Base-by-base conservation (phyloP, 2,113 vertebrate species). In the Mungos mungo region DNA sequence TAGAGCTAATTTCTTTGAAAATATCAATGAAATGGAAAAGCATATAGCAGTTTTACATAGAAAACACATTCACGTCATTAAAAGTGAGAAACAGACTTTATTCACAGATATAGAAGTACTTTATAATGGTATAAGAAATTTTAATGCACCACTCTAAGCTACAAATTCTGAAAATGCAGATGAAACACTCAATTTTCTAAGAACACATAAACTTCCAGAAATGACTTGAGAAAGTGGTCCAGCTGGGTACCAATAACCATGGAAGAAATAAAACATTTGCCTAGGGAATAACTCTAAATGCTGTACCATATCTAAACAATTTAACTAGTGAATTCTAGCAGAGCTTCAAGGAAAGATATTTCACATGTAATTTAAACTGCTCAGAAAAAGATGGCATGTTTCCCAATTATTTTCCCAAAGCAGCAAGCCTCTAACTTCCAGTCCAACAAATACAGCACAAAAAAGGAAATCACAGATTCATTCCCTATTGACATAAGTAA, bases 401-500 rank as follows among this genome's bases (percentile, higher is more conserved):
- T 89, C 79, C 88, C 90, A 93, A 65, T 57, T 90, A 66, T 93
- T 84, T 72, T 47, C 85, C 66, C 79, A 92, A 94, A 50, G 79
- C 71, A 85, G 63, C 63, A 95, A 72, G 47, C 65, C 23, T 87
- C 88, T 41, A 92, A 88, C 86, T 76, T 16, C 89, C 72, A 88
- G 47, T 21, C 77, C 74, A 97, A 85, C 45, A 89, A 89, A 79
- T 12, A 54, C 38, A 89, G 63, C 52, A 65, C 79, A 89, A 38
- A 92, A 77, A 95, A 54, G 63, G 29, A 93, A 89, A 96, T 80
- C 69, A 69, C 50, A 89, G 71, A 95, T 63, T 85, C 93, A 95
- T 79, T 63, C 84, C 71, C 85, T 66, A 69, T 60, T 94, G 74
- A 94, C 74, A 72, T 72, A 93, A 93, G 81, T 81, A 88, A 87